Percentiles rank a stretch among this genome's conserved stretches.
These are phyloP conservation scores for Phylloscopus trochiloides DNA, from an alignment of 2,113 vertebrate species.

Conservation along the genomic window DNA sequence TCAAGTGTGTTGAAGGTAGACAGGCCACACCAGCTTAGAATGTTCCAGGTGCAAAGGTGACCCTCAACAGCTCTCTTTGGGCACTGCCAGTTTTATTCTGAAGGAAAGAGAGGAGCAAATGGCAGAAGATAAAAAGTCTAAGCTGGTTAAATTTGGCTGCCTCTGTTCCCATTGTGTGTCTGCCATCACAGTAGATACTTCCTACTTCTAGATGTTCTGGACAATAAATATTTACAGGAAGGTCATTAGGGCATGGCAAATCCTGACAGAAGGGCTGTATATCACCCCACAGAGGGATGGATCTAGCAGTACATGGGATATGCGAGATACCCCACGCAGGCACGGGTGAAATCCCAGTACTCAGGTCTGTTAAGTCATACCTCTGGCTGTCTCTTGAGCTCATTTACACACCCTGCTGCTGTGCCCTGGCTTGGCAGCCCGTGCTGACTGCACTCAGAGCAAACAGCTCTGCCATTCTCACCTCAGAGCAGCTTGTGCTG, in stretches of 20 bases:
- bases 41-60: neutral
- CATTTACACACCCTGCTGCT: neutral
- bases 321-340: neutral
- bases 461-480: neutral
- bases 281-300: slow-evolving; percentile 16
- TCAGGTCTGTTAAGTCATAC: neutral
- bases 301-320: neutral
- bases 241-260: slow-evolving; percentile 44
- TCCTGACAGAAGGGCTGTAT: slow-evolving; percentile 39
- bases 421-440: neutral
- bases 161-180: neutral
- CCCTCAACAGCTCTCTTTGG: neutral
- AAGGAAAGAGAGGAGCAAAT: neutral
- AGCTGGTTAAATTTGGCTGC: neutral
- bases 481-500: neutral
- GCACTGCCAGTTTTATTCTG: neutral
- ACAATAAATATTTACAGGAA: slow-evolving; percentile 66
- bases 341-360: accelerated
- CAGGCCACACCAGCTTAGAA: neutral
- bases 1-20: neutral
- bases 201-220: slow-evolving; percentile 54
- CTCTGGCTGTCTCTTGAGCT: neutral
- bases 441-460: neutral
- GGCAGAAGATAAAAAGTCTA: slow-evolving; percentile 7
- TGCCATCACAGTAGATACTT: neutral